Percentiles rank a stretch among this genome's conserved stretches.
Evolutionary conservation across 1,140 invertebrate species (phyloP).

Genomic region (Drosophila virilis): DNA sequence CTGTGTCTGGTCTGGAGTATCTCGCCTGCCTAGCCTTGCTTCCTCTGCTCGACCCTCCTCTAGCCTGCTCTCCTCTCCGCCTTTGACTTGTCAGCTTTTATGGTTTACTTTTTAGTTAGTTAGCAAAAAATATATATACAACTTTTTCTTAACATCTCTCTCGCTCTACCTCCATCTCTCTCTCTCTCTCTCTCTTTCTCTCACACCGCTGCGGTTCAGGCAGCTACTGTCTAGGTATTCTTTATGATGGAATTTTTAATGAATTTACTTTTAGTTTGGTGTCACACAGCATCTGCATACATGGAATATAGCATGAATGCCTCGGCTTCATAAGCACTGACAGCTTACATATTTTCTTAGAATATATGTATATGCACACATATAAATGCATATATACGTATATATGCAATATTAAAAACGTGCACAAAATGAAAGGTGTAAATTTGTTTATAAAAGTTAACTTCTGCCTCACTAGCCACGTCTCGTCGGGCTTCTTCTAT

Average conservation of each 20-base stretch:
- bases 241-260: constrained; percentile 82
- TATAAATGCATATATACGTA: background rate
- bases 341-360: constrained; percentile 54
- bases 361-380: constrained; percentile 32
- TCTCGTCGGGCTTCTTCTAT: constrained; percentile 1
- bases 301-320: constrained; percentile 25
- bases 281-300: constrained; percentile 64
- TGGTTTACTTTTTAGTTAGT: constrained; percentile 81
- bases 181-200: background rate
- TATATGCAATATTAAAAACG: constrained; percentile 41
- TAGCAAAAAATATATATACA: constrained; percentile 56
- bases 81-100: constrained; percentile 53
- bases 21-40: background rate
- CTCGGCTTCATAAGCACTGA: constrained; percentile 39
- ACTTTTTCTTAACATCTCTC: constrained; percentile 34
- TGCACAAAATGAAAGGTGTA: constrained; percentile 76
- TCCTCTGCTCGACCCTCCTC: background rate
- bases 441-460: constrained; percentile 74
- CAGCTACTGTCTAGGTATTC: constrained; percentile 52
- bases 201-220: constrained; percentile 5
- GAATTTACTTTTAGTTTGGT: constrained; percentile 79
- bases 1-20: background rate
- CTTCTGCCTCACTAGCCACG: constrained; percentile 48
- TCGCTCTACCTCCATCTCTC: background rate
- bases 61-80: constrained; percentile 13